A percentile compares a stretch with the other conserved stretches of the same genome.
phyloP scores from a whole-genome alignment of 2,113 vertebrate species.

The Romanogobio albipinnatus region DNA sequence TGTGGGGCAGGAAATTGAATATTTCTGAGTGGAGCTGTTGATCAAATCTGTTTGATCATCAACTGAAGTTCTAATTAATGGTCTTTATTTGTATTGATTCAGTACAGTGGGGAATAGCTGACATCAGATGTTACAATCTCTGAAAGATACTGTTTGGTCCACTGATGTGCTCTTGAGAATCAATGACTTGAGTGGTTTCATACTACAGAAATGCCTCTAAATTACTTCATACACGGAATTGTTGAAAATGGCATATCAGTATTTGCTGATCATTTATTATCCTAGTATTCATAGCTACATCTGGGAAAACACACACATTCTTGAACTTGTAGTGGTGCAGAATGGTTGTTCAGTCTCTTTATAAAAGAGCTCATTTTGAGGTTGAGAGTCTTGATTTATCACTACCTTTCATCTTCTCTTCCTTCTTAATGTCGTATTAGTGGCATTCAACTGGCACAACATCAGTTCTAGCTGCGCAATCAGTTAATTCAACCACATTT shows the following conservation, averaged over 20 bases:
- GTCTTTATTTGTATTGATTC: not conserved
- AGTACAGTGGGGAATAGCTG: not conserved
- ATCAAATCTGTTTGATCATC: not conserved
- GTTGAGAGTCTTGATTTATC: not conserved
- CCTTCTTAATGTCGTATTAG: not conserved
- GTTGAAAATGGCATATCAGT: not conserved
- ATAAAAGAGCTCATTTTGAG: not conserved
- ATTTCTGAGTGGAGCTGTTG: not conserved
- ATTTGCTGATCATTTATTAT: not conserved
- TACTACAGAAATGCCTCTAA: not conserved
- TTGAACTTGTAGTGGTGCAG: not conserved
- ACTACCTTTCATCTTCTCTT: not conserved
- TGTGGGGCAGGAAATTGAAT: not conserved
- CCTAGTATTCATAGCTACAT: not conserved
- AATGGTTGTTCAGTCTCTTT: not conserved
- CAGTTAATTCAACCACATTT: conserved; percentile 1
- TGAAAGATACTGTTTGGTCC: not conserved
- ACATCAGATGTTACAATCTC: not conserved
- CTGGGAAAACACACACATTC: not conserved
- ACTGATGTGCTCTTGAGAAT: not conserved
- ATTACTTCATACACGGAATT: not conserved
- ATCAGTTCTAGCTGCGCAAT: not conserved
- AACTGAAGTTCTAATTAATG: not conserved
- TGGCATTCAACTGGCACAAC: not conserved
- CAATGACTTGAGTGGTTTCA: conserved; percentile 7